Evolutionary conservation across 2,113 vertebrate species (phyloP), one percentile per base, ranked within the genome.

Genomic region (Osmerus mordax): DNA sequence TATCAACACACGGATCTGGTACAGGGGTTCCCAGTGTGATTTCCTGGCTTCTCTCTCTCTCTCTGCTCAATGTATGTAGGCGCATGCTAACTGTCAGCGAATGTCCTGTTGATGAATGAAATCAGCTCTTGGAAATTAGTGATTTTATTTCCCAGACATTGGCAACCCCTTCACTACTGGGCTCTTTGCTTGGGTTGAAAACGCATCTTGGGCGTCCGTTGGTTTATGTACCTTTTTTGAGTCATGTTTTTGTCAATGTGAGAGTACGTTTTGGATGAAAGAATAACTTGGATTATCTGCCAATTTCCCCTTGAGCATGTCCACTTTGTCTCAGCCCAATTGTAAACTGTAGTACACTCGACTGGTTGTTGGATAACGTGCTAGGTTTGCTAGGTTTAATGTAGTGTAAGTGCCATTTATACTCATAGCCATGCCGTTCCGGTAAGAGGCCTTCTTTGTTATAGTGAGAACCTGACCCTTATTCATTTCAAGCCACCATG

Each of bases 121-220:
- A 47, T 16, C 19, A 11, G n/a, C 15, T n/a, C 19, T 19, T 51
- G 63, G 11, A n/a, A 18, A 19, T 21, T 9, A 2, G 7, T 7
- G 13, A n/a, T 13, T 28, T 21, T 3, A 47, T 51, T 23, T 65
- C 36, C 23, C 56, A 65, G 71, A 65, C 25, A 52, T 75, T 85
- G 81, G 84, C 78, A 78, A 75, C 16, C 75, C 55, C 67, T 80
- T 84, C 15, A 29, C 28, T 52, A 25, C 8, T 68, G 67, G 63
- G 41, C 67, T 79, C 69, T 67, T 58, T 76, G 82, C 73, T 79
- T 80, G 74, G 73, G 68, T 75, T 86, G 53, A 69, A 67, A 78
- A 68, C 81, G 79, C 76, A 74, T 81, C 18, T 69, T 83, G 68
- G 78, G 41, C 63, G 70, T 75, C 69, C 11, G 75, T 55, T 29